Base-by-base conservation (phyloP, 2,113 vertebrate species). In the Sapayoa aenigma region DNA sequence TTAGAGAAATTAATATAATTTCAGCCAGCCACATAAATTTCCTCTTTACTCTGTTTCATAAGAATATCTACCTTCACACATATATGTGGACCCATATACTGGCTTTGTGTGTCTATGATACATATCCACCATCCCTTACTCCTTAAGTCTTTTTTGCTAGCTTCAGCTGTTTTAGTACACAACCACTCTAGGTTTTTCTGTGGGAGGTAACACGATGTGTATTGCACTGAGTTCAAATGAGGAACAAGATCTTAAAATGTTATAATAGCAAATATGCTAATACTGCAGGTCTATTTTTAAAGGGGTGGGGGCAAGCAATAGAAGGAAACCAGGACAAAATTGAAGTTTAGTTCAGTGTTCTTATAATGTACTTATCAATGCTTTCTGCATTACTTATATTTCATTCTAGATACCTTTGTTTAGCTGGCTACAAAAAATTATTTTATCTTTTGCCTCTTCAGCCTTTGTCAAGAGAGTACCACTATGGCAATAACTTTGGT, bases 391-490 rank as follows among this genome's bases (percentile, higher is more conserved):
- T 74, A 5, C 62, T 47, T 74, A 4, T 46, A 33, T 81, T 74
- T 84, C 5, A 33, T 86, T 86, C 87, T 28, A 47, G 11, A 88
- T 37, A 14, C 27, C 27, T 39, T 68, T 84, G 12, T 87, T 89
- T 56, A 53, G n/a, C 41, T 62, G 62, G 23, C 56, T 59, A 39
- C 14, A 73, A 84, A 92, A 87, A 56, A 50, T 72, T 42, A 1
- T 44, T 73, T 72, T 63, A 12, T 78, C 33, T 95, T 96, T 92
- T 88, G 25, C 66, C 33, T 91, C 39, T 84, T 60, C 87, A 99
- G 99, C 99, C 99, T 67, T 98, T 99, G 82, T 98, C 99, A 91
- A 98, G 98, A 63, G 98, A 99, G 97, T 99, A 99, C 96, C 98
- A 99, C 96, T 99, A 98, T 21, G 99, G 99, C n/a, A 98, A 98